phyloP scores from a whole-genome alignment of 1,140 invertebrate species.

The Trichonephila inaurata region DNA sequence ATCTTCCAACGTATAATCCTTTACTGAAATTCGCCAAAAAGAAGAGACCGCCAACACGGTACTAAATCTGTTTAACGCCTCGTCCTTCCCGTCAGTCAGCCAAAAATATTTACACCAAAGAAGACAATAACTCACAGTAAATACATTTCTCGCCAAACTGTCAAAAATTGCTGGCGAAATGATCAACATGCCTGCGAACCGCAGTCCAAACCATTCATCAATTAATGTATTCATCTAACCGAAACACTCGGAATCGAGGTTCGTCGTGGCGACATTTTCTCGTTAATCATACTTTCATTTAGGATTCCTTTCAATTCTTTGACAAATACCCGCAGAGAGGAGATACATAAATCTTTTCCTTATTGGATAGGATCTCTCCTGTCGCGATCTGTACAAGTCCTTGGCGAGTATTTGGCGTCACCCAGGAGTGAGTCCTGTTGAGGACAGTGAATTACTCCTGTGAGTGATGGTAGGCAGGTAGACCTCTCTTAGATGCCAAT shows the following conservation, averaged over 20 bases:
- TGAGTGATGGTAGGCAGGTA: background rate
- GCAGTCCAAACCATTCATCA: constrained; percentile 45
- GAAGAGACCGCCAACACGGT: constrained; percentile 5
- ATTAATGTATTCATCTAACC: constrained; percentile 61
- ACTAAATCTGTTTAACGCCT: constrained; percentile 21
- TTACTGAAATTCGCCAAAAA: background rate
- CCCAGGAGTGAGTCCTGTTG: background rate
- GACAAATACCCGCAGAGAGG: constrained; percentile 59
- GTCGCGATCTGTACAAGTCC: constrained; percentile 24
- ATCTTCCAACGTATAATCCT: background rate
- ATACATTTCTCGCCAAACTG: constrained; percentile 43
- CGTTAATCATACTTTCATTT: constrained; percentile 69
- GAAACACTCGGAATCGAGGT: constrained; percentile 5
- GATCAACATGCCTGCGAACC: constrained; percentile 15
- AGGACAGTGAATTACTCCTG: background rate
- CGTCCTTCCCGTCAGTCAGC: constrained; percentile 14
- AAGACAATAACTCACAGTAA: constrained; percentile 53
- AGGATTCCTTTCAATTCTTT: constrained; percentile 70
- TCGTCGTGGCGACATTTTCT: background rate
- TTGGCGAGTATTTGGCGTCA: constrained; percentile 8
- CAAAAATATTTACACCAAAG: constrained; percentile 56
- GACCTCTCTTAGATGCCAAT: background rate
- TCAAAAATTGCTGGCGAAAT: constrained; percentile 50
- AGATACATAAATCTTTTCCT: constrained; percentile 55
- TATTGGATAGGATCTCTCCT: constrained; percentile 50